Evolutionary conservation across 2,797 vertebrate genomes (phyloP).

Genomic region (Perdix hodgsoniae): DNA sequence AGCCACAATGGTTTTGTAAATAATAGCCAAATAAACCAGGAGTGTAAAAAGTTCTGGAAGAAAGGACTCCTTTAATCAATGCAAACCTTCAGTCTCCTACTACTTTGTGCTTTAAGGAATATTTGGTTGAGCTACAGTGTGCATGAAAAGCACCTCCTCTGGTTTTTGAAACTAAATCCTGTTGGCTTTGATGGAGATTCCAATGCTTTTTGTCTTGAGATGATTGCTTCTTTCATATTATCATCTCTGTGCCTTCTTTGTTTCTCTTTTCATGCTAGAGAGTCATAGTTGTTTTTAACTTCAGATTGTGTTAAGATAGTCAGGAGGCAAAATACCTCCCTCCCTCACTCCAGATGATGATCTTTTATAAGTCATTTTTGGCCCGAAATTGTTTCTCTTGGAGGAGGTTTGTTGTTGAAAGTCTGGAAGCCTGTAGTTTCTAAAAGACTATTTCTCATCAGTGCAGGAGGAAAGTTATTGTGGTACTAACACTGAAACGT

Average conservation of each 20-base stretch:
- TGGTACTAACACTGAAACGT: background rate
- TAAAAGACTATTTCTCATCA: constrained; percentile 12
- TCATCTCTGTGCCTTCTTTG: background rate
- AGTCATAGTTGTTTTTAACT: background rate
- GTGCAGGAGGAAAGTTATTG: background rate
- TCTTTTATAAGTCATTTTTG: background rate
- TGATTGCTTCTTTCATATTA: background rate
- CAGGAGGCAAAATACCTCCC: background rate
- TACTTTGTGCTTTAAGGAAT: background rate
- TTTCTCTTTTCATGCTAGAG: background rate
- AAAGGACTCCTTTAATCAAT: background rate
- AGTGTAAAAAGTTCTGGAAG: background rate
- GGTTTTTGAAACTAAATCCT: background rate
- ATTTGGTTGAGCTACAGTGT: background rate
- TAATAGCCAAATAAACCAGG: background rate
- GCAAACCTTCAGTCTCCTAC: background rate
- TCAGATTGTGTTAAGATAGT: background rate
- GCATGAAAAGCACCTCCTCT: background rate
- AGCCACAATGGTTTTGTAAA: background rate
- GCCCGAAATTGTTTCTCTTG: constrained; percentile 1
- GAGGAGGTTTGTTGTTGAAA: constrained; percentile 20
- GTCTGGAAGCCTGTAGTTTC: background rate
- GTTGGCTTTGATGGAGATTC: background rate
- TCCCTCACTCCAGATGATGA: background rate
- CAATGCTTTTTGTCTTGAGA: background rate